Evolutionary conservation across 1,140 invertebrate species (phyloP), one percentile per base, ranked within the genome.

Genomic region (Alviniconcha marisindica): DNA sequence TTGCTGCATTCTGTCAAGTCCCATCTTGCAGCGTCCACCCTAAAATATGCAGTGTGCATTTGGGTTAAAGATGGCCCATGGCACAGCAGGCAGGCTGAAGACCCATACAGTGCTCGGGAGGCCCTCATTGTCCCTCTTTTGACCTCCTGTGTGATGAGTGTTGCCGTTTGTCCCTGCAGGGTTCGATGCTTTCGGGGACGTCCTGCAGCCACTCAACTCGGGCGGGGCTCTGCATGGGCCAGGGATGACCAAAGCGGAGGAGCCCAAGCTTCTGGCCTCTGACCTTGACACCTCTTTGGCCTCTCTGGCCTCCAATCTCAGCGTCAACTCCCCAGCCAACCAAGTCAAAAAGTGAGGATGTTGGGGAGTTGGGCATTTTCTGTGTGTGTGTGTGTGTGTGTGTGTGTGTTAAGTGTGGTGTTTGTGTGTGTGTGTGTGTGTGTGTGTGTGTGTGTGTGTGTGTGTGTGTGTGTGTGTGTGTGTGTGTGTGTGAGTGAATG

Each of bases 221-320:
- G 78, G 78, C 36, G 60, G 24, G 12, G 15, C 36, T 21, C 31
- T 80, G 36, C 78, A 80, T 38, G 56, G 56, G n/a, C 21, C 76
- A 51, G 71, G 60, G 38, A 85, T 85, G 42, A 85, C 82, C 85
- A 77, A 88, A 80, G 85, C 87, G 85, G 56, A n/a, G 38, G 76
- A 80, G 28, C 82, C 87, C 0, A 88, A 89, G 92, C 96, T 98
- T 83, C 94, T 98, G 84, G 98, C 97, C 33, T 96, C 97, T 77
- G 97, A 98, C 93, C 94, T 99, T 89, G 97, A 99, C 92, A 97
- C 96, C 81, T 98, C 97, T 89, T 95, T 99, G 69, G 97, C 97
- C 76, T 96, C 96, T 82, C 94, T 99, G 84, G 97, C 97, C 83
- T 96, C 97, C 93, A 98, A 98, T 94, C 95, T 98, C 81, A 96